Evolutionary conservation across 2,888 invertebrate species (phyloP), one percentile per base, ranked within the genome.

Genomic region (Plebejus melissa): DNA sequence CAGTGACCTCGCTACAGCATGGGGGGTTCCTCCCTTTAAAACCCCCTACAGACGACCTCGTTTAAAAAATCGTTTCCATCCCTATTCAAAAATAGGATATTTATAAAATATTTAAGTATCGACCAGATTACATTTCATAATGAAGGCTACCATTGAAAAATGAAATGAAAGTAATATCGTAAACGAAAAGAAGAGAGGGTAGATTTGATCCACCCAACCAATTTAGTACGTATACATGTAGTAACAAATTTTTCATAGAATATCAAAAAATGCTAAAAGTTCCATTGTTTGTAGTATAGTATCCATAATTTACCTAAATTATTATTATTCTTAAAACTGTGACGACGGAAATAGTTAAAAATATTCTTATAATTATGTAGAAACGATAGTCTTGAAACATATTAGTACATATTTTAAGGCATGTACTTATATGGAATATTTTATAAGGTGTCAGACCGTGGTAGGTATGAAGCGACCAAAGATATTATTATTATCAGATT

Each of bases 11-110:
- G 60, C 60, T 11, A 28, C n/a, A 60, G 2, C 28, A 60, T 4
- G 60, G 28, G 65, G 65, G 36, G 65, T 4, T 32, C 65, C 65
- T 65, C 65, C 65, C 65, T 36, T 36, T 65, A 13, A 65, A 60
- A 28, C 22, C 60, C 60, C 60, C 60, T 28, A 60, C 9, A 60
- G 60, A 65, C 16, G 65, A 65, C 65, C 32, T 65, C 65, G 65
- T 32, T 36, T 65, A 65, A 65, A 65, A 65, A 65, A 13, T 65
- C 65, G 65, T 65, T 65, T 65, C 65, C 32, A 36, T 13, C 32
- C 65, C 65, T 32, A 65, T 65, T 65, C 65, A 65, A 65, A 65
- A 32, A 65, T 65, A 65, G 32, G 32, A 32, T 65, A 65, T 32
- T 32, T 5, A 58, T 28, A 28, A 65, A 65, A 28, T 65, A 60